Percentiles rank a stretch among this genome's conserved stretches.
Evolutionary conservation across 2,113 vertebrate species (phyloP).

Genomic region (Hippocampus comes): DNA sequence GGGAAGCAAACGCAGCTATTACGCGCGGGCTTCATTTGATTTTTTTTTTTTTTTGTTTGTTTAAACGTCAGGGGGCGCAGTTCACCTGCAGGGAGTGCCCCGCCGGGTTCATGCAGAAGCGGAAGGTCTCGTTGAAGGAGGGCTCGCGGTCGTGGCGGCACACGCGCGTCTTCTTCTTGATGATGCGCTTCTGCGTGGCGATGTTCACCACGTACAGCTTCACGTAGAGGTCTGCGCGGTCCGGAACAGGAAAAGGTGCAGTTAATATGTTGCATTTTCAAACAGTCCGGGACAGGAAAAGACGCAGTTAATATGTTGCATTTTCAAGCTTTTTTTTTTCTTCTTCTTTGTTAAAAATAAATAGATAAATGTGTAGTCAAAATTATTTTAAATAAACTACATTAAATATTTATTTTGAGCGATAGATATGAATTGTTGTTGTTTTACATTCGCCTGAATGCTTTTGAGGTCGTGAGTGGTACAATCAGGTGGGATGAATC

Average conservation of each 20-base stretch:
- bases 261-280: not conserved
- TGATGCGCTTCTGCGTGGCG: slow-evolving; percentile 92
- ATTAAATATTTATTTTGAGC: not conserved
- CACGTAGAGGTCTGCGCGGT: slow-evolving; percentile 87
- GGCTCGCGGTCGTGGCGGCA: slow-evolving; percentile 98
- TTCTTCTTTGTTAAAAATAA: not conserved
- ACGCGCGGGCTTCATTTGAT: too few species aligned
- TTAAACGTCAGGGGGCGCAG: too few species aligned
- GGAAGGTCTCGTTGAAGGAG: slow-evolving; percentile 96
- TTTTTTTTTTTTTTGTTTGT: too few species aligned
- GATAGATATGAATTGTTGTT: too few species aligned
- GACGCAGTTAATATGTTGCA: not conserved
- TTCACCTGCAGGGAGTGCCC: slow-evolving; percentile 77
- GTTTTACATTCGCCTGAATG: too few species aligned
- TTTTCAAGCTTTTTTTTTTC: not conserved
- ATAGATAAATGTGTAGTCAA: too few species aligned
- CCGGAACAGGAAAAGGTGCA: not conserved
- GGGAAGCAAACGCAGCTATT: too few species aligned
- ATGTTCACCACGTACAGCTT: slow-evolving; percentile 97
- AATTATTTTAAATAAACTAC: not conserved
- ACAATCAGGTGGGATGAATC: too few species aligned
- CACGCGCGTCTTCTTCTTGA: slow-evolving; percentile 98
- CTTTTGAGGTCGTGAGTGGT: too few species aligned
- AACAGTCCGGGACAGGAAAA: not conserved
- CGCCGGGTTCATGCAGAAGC: slow-evolving; percentile 92